These are phyloP conservation scores for Gila orcuttii DNA, from an alignment of 2,113 vertebrate species.

Conservation along the genomic window DNA sequence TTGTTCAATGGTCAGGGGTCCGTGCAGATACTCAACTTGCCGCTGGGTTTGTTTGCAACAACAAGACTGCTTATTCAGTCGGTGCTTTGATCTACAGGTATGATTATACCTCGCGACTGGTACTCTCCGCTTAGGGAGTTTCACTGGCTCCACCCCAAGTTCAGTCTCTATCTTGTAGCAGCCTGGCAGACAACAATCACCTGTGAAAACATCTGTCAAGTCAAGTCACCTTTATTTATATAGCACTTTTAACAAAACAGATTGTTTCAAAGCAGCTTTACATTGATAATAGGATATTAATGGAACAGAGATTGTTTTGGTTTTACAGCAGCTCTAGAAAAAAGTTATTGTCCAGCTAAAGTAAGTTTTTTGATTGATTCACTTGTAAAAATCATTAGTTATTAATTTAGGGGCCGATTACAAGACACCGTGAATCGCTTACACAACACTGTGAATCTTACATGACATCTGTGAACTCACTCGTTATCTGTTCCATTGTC, in stretches of 20 bases:
- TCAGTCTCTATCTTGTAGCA: not conserved
- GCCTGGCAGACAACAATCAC: constrained; percentile 32
- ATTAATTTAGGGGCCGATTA: no score
- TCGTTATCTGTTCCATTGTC: not conserved
- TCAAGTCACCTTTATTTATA: no score
- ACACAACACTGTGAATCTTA: no score
- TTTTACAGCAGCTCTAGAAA: no score
- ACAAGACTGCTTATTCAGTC: not conserved
- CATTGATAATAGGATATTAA: no score
- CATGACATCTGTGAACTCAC: not conserved
- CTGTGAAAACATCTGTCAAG: constrained; percentile 26
- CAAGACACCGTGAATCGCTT: no score
- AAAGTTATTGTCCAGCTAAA: no score
- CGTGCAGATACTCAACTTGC: not conserved
- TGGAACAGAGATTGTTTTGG: no score
- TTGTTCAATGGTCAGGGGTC: not conserved
- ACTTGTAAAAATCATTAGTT: no score
- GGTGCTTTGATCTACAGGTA: not conserved
- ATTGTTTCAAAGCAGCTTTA: no score
- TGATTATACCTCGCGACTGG: not conserved
- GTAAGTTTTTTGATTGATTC: no score
- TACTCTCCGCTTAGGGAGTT: constrained; percentile 34
- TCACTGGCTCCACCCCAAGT: constrained; percentile 24
- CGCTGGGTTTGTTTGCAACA: not conserved
- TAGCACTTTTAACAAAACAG: no score